Conservation (phyloP, 2,797 vertebrate genomes). For the Pseudotriccus pelzelni region DNA sequence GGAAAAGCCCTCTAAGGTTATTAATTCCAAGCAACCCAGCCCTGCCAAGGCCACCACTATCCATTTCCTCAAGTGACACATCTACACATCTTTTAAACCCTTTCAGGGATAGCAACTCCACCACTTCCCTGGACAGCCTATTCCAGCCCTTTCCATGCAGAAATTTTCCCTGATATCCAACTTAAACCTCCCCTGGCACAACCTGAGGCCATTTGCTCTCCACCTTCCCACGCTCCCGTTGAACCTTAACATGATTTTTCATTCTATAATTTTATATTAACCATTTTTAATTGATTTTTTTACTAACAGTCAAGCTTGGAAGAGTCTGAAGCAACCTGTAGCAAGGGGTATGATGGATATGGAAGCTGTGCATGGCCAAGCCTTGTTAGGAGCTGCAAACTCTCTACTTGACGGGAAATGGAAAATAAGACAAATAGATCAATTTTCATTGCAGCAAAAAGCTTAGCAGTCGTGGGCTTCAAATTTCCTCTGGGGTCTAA, state of each 20-base stretch:
- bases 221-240: not conserved
- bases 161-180: not conserved
- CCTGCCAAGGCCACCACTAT: not conserved
- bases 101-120: not conserved
- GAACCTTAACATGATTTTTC: not conserved
- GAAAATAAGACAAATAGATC: conserved; percentile 55
- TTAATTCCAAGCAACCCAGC: not conserved
- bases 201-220: not conserved
- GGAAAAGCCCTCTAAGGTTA: not conserved
- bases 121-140: not conserved
- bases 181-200: not conserved
- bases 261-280: not conserved
- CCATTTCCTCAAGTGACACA: not conserved
- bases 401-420: not conserved
- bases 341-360: not conserved
- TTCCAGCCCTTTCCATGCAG: not conserved
- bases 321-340: not conserved
- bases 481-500: conserved; percentile 53
- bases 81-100: not conserved
- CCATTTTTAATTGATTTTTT: not conserved
- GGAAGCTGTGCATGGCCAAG: not conserved
- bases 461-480: conserved; percentile 18
- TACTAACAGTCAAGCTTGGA: not conserved
- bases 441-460: conserved; percentile 53
- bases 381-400: conserved; percentile 31